Base-by-base conservation (phyloP, 2,888 invertebrate species). In the Rambutsinella grinnellia region DNA sequence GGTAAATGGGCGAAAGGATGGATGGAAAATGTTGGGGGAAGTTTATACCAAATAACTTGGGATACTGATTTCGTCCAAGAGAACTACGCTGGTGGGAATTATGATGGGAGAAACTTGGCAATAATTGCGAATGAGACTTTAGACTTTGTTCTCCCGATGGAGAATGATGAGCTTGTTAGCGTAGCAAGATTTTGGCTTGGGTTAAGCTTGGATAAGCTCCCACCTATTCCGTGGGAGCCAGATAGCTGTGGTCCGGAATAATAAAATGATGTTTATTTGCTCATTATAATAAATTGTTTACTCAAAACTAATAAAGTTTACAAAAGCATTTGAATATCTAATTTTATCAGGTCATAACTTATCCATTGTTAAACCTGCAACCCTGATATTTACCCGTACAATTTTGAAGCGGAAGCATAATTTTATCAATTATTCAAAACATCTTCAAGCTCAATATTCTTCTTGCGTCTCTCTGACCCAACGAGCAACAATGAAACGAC, bases 401-500 rank as follows among this genome's bases (percentile, higher is more conserved):
- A n/a, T n/a, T n/a, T n/a, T n/a, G n/a, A n/a, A n/a, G n/a, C n/a
- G n/a, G n/a, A n/a, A n/a, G n/a, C n/a, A n/a, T n/a, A n/a, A n/a
- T n/a, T n/a, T n/a, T n/a, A n/a, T n/a, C n/a, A n/a, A n/a, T n/a
- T n/a, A n/a, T n/a, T n/a, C n/a, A 56, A 26, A 23, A 46, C 71
- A 49, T 71, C 71, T 27, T 71, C 57, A 47, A 71, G 47, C 36
- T 63, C 23, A 13, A 65, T 26, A 26, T 65, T 51, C 19, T 58
- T 63, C n/a, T 65, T 57, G n/a, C n/a, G n/a, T 21, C 58, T 26
- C 27, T 65, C 65, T 19, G 71, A 61, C 2, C 60, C 65, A 8
- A 78, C 23, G 2, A 78, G 58, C 17, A 78, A 27, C 46, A 77
- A 44, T 2, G 71, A 71, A 2, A 78, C 65, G 26, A 71, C 71